Conservation (phyloP, 2,113 vertebrate species). For the Myocastor coypus region DNA sequence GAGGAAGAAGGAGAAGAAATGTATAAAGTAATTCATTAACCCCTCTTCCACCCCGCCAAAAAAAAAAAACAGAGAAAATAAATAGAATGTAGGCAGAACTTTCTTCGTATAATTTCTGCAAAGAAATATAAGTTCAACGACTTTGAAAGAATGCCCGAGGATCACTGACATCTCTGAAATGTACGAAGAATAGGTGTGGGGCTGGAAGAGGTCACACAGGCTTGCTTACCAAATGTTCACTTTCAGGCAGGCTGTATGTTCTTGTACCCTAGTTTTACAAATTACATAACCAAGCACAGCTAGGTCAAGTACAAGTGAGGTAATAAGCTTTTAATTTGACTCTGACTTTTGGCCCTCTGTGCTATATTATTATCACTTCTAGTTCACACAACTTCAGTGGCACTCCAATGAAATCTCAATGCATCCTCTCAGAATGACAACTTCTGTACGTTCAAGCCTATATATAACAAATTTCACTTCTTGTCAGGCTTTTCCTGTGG, state of each 20-base stretch:
- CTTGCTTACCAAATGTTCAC: background rate
- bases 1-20: no score
- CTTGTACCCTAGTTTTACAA: background rate
- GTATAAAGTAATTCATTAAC: background rate
- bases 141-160: background rate
- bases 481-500: background rate
- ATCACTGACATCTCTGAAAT: background rate
- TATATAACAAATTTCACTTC: background rate
- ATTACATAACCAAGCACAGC: background rate
- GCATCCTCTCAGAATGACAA: background rate
- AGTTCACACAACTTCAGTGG: background rate
- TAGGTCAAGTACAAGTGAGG: background rate
- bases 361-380: background rate
- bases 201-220: background rate
- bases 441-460: background rate
- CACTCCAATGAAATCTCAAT: background rate
- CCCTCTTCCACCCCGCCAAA: no score
- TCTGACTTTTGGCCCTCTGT: background rate
- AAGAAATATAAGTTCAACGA: background rate
- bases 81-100: background rate
- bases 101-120: background rate
- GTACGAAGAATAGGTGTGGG: background rate
- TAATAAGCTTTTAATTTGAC: background rate
- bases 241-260: background rate
- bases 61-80: background rate